Base-by-base conservation (phyloP, 2,113 vertebrate species). In the Microcebus ravelobensis region DNA sequence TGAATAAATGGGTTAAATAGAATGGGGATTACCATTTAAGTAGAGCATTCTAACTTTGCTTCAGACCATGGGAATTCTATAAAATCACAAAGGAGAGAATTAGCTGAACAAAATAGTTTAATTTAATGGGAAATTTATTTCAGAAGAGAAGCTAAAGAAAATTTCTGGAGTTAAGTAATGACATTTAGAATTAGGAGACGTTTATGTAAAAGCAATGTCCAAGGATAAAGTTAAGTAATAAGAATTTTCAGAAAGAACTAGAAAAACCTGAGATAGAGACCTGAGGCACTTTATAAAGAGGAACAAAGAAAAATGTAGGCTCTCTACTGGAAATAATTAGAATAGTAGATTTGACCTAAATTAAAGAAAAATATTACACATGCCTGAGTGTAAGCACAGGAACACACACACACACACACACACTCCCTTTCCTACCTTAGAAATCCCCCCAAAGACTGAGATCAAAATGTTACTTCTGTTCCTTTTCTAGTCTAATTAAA, bases 1-100 rank as follows among this genome's bases (percentile, higher is more conserved):
- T 94, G 96, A 96, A 95, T 91, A 97, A 98, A 98, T 96, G 97
- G 97, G 97, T 98, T 98, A 98, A 96, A 97, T 4, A 97, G 96
- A 95, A 98, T 70, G 85, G 96, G 95, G 96, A 97, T 97, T 97
- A 90, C 96, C 93, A 92, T 90, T 97, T 97, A 98, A 98, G 95
- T 97, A 96, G 97, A 97, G 92, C 97, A 96, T 92, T 94, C 96
- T 97, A 96, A 98, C 96, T 98, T 95, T 97, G 96, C 90, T 96
- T 97, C 90, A 96, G 94, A 98, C 95, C 96, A 83, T 95, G 98
- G 97, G 97, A 98, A 98, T 98, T 97, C 97, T 97, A 77, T 59
- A 97, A 97, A 98, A 93, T 95, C 95, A 97, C 95, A 96, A 96
- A 98, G 97, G 97, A 97, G 91, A 97, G 93, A 97, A 97, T 97